A percentile compares a stretch with the other conserved stretches of the same genome.
phyloP scores from a whole-genome alignment of 1,140 invertebrate genomes.

The Drosophila mojavensis region DNA sequence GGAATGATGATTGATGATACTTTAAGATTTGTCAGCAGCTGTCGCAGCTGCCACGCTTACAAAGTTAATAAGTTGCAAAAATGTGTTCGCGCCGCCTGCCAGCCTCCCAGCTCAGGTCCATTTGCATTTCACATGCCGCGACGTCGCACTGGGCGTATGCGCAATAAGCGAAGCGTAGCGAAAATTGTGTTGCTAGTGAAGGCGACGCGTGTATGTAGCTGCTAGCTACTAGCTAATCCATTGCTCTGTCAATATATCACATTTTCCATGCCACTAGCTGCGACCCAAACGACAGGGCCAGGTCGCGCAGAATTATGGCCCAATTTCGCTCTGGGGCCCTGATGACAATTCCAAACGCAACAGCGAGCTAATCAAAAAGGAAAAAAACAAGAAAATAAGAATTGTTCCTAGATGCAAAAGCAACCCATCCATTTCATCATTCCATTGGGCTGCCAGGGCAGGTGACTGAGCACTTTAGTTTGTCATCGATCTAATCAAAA shows the following conservation, averaged over 20 bases:
- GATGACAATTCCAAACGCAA: conserved; percentile 5
- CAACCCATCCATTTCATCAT: not conserved
- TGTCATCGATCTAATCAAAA: conserved; percentile 2
- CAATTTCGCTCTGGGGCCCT: not conserved
- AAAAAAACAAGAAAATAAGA: not conserved
- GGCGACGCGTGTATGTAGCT: not conserved
- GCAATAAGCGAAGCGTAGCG: conserved; percentile 38
- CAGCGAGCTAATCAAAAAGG: not conserved
- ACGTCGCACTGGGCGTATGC: conserved; percentile 34
- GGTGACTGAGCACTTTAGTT: not conserved
- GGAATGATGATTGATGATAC: conserved; percentile 75
- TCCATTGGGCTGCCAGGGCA: not conserved
- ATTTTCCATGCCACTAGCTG: conserved; percentile 37
- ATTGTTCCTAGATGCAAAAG: not conserved
- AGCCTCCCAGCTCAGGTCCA: conserved; percentile 42
- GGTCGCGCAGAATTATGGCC: conserved; percentile 34
- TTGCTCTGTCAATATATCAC: conserved; percentile 30
- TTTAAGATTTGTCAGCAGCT: conserved; percentile 58
- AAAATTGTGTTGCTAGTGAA: not conserved
- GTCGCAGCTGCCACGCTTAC: conserved; percentile 10
- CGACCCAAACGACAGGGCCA: conserved; percentile 6
- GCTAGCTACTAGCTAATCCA: conserved; percentile 30
- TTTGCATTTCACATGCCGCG: conserved; percentile 70
- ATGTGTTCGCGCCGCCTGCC: conserved; percentile 8
- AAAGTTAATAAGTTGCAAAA: conserved; percentile 72